phyloP scores from a whole-genome alignment of 2,888 invertebrate species.

The Philaethria dido region DNA sequence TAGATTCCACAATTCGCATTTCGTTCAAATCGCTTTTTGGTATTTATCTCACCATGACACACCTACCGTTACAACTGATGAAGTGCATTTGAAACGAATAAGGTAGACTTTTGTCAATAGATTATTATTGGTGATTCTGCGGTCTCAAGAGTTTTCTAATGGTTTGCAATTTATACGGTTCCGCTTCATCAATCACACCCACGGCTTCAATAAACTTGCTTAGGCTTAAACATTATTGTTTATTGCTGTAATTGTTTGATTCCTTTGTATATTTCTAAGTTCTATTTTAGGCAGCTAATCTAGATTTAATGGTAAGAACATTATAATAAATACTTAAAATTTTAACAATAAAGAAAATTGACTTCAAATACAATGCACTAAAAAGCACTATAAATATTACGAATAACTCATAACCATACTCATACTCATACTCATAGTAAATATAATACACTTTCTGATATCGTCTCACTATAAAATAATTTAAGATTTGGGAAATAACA shows the following conservation, averaged over 20 bases:
- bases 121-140: conserved; percentile 64
- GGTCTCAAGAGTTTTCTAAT: conserved; percentile 68
- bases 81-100: conserved; percentile 54
- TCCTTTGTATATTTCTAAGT: conserved; percentile 25
- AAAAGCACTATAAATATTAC: no score
- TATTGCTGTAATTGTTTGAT: conserved; percentile 45
- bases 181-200: conserved; percentile 74
- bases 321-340: no score
- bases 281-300: background rate
- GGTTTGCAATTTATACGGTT: conserved; percentile 67
- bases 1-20: conserved; percentile 71
- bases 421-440: no score
- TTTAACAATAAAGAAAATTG: no score
- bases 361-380: no score
- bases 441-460: no score
- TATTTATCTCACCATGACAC: conserved; percentile 64
- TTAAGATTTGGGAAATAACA: no score
- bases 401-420: no score
- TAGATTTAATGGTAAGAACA: no score
- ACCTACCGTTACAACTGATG: conserved; percentile 65
- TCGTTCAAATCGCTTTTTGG: conserved; percentile 67
- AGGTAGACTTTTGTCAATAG: conserved; percentile 58
- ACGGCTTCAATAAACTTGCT: conserved; percentile 56
- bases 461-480: no score
- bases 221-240: conserved; percentile 56